Evolutionary conservation across 2,888 invertebrate species (phyloP), one percentile per base, ranked within the genome.

Genomic region (Diarsia brunnea): DNA sequence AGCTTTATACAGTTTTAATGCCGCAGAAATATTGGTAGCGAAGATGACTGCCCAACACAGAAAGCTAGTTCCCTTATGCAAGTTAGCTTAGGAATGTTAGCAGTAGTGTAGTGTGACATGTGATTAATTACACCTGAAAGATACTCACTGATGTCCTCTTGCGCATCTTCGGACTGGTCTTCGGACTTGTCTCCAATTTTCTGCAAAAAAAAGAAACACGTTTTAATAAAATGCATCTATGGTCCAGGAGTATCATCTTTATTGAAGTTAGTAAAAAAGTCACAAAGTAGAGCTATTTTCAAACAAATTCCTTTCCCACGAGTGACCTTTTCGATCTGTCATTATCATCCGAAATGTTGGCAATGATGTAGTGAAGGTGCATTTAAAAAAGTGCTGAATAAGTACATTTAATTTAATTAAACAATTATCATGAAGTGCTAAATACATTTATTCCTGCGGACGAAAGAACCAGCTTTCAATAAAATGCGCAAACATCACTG

Each of bases 61-160:
- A 58, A 21, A 43, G 43, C 21, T 8, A 2, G 19, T 1, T 47
- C 8, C 19, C 14, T 73, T 27, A 31, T 27, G 16, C 24, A 21
- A 47, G n/a, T 43, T 12, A 73, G 60, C 45, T 61, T 51, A 43
- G 12, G 38, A 38, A 31, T 61, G 0, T 27, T 53, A 31, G 38
- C 8, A 38, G 7, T 5, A 38, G 38, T 38, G 38, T 38, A 16
- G 45, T 53, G 38, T 27, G 14, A 16, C 14, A 12, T 21, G 16
- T 45, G 14, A 16, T n/a, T 24, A 31, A 12, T n/a, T 19, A 47
- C 0, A 69, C 67, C 27, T 24, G 14, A 63, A 55, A 60, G 31
- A 31, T 82, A 89, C 88, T 89, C 79, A 88, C 88, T 78, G 12
- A 80, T 80, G 65, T 89, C 88, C 45, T 81, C 88, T 19, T 82